A percentile compares a stretch with the other conserved stretches of the same genome.
These are phyloP conservation scores for Dendrolimus punctatus DNA, from an alignment of 1,140 invertebrate species.

Conservation along the genomic window DNA sequence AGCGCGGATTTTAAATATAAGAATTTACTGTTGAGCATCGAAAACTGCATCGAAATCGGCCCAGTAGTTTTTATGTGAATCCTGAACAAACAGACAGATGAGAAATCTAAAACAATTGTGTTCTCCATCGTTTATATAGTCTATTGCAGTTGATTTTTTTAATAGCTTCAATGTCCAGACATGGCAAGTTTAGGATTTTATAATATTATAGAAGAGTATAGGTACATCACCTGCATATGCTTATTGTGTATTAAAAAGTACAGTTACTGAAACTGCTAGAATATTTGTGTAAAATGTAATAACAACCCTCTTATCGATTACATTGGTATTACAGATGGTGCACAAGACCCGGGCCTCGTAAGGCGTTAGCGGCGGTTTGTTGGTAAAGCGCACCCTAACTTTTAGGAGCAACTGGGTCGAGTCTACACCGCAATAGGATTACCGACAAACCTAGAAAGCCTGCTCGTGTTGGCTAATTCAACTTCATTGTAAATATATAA, in stretches of 20 bases:
- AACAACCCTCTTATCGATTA: too few relatives aligned
- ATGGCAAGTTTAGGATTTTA: too few relatives aligned
- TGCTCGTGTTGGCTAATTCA: conserved; percentile 42
- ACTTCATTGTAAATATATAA: conserved; percentile 45
- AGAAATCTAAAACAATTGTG: too few relatives aligned
- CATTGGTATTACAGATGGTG: too few relatives aligned
- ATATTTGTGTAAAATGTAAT: not conserved
- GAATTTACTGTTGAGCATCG: too few relatives aligned
- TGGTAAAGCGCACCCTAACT: conserved; percentile 38
- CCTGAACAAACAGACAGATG: too few relatives aligned
- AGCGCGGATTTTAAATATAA: too few relatives aligned
- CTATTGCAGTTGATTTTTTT: too few relatives aligned
- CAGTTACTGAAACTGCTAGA: not conserved
- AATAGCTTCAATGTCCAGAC: too few relatives aligned
- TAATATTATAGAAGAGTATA: not conserved
- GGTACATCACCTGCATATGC: not conserved
- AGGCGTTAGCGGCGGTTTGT: conserved; percentile 35
- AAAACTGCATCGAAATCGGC: too few relatives aligned
- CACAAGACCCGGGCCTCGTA: conserved; percentile 13
- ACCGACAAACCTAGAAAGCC: conserved; percentile 44
- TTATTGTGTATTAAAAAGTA: not conserved
- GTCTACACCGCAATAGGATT: conserved; percentile 57
- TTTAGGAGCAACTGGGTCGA: conserved; percentile 45
- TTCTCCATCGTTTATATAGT: too few relatives aligned
- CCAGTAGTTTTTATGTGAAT: too few relatives aligned